Percentiles rank a stretch among this genome's conserved stretches.
These are phyloP conservation scores for Ferrisia virgata DNA, from an alignment of 2,888 invertebrate genomes.

Conservation along the genomic window DNA sequence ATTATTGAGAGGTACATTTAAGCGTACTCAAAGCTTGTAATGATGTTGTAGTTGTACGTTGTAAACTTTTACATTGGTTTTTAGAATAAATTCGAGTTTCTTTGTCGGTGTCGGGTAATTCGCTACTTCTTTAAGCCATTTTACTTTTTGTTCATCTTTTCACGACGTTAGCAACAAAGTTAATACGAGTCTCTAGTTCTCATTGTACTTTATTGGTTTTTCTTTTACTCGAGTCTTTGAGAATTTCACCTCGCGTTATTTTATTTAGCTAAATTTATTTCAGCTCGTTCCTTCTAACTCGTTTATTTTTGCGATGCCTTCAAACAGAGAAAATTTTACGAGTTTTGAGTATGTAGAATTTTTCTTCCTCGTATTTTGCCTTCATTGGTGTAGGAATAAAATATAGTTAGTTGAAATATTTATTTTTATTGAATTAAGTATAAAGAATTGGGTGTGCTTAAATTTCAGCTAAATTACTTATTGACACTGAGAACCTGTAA, in stretches of 20 bases:
- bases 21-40: not conserved
- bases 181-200: not conserved
- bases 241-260: not conserved
- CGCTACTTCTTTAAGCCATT: not conserved
- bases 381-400: no score
- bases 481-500: no score
- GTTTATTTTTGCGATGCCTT: not conserved
- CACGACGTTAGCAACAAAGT: not conserved
- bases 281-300: not conserved
- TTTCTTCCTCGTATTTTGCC: no score
- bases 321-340: not conserved
- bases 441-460: no score
- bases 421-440: no score
- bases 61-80: not conserved
- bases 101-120: not conserved
- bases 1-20: not conserved
- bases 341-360: not conserved
- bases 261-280: conserved; percentile 6
- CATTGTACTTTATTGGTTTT: not conserved
- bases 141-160: not conserved
- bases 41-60: not conserved
- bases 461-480: no score
- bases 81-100: not conserved
- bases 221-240: not conserved
- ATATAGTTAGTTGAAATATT: no score